Conservation (phyloP, 2,888 invertebrate species). For the Acleris laterana region DNA sequence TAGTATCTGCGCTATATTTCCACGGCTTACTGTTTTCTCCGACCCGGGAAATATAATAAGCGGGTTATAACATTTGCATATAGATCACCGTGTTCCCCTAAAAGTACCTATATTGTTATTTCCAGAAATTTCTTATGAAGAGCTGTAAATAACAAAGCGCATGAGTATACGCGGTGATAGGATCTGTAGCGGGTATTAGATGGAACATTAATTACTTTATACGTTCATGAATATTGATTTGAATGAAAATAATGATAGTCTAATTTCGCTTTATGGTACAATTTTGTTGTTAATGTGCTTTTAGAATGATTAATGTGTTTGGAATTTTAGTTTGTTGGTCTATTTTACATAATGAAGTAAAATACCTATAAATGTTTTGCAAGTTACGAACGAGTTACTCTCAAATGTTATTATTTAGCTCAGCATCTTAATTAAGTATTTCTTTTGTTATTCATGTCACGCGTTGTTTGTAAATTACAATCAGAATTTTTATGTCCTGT, state of each 20-base stretch:
- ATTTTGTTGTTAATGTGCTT: slow-evolving; percentile 8
- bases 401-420: too few relatives aligned
- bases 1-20: slow-evolving; percentile 66
- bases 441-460: too few relatives aligned
- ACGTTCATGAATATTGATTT: slow-evolving; percentile 37
- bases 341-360: slow-evolving; percentile 2
- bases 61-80: slow-evolving; percentile 83
- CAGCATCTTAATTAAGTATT: too few relatives aligned
- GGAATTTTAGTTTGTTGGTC: not conserved
- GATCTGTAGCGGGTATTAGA: slow-evolving; percentile 62
- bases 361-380: not conserved
- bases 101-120: slow-evolving; percentile 60
- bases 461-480: too few relatives aligned
- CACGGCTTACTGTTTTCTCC: slow-evolving; percentile 67
- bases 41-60: slow-evolving; percentile 78
- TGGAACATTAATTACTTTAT: slow-evolving; percentile 54
- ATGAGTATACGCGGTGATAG: slow-evolving; percentile 52
- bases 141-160: slow-evolving; percentile 64
- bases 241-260: slow-evolving; percentile 17
- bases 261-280: slow-evolving; percentile 19
- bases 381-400: not conserved
- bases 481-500: too few relatives aligned
- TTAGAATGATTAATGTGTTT: not conserved
- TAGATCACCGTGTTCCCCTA: slow-evolving; percentile 74
- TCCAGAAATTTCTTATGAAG: slow-evolving; percentile 67